Conservation (phyloP, 2,113 vertebrate genomes). For the Promerops cafer region DNA sequence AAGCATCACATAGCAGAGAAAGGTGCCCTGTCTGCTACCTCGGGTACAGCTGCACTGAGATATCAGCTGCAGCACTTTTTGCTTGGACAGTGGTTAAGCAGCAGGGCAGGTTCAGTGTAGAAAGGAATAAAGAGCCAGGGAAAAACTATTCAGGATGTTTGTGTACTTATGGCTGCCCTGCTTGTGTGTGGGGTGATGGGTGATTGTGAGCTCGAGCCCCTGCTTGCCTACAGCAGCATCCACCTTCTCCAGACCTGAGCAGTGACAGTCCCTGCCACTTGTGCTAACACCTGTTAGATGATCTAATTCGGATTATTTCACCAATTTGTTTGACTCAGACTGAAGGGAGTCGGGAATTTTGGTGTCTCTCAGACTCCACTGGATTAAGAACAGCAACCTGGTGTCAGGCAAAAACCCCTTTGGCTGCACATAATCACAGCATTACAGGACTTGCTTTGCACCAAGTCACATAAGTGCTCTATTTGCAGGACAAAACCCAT, state of each 20-base stretch:
- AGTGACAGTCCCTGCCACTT: rapidly evolving
- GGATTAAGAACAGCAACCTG: background rate
- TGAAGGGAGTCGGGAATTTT: background rate
- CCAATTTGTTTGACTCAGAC: background rate
- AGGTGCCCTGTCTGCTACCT: background rate
- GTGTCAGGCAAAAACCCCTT: background rate
- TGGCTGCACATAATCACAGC: background rate
- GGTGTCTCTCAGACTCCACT: background rate
- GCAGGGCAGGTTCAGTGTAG: background rate
- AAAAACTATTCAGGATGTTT: background rate
- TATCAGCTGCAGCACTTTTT: background rate
- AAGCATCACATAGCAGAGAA: background rate
- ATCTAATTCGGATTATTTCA: background rate
- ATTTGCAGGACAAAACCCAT: background rate
- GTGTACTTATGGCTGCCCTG: background rate
- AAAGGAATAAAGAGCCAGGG: background rate
- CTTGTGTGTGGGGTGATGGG: rapidly evolving
- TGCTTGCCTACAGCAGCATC: background rate
- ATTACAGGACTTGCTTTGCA: background rate
- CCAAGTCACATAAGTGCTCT: background rate
- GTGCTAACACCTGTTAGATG: rapidly evolving
- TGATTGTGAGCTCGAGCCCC: rapidly evolving
- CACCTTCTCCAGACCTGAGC: background rate
- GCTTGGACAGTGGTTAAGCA: background rate
- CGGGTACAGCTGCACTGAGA: background rate